Evolutionary conservation across 2,888 invertebrate species (phyloP).

Genomic region (Drosophila mayaguana): DNA sequence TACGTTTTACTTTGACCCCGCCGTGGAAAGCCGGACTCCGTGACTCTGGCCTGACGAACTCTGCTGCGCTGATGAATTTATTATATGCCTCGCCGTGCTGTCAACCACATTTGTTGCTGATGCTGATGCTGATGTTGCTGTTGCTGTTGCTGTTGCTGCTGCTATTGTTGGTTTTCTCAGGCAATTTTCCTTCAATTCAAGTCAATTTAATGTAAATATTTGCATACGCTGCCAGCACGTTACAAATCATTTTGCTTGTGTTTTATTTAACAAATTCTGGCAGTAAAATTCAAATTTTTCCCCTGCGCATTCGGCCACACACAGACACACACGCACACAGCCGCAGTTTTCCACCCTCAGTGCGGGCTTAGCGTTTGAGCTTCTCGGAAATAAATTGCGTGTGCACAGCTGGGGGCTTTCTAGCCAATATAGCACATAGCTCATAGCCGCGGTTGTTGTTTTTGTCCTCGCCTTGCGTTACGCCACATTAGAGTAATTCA

Average conservation of each 20-base stretch:
- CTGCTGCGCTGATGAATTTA: conserved; percentile 72
- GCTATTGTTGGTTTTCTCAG: conserved; percentile 55
- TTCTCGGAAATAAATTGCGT: conserved; percentile 24
- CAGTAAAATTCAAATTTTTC: conserved; percentile 59
- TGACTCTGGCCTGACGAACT: conserved; percentile 48
- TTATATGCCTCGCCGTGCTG: conserved; percentile 54
- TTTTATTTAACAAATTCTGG: conserved; percentile 19
- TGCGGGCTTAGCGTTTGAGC: conserved; percentile 12
- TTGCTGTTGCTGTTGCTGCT: conserved; percentile 11
- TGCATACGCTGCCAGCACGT: conserved; percentile 26
- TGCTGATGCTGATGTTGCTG: neutral
- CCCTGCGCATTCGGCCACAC: conserved; percentile 7
- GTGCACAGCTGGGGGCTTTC: conserved; percentile 21
- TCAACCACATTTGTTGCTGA: conserved; percentile 35
- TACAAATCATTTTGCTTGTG: conserved; percentile 44
- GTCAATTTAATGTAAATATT: conserved; percentile 69
- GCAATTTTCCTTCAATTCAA: conserved; percentile 58
- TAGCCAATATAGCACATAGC: conserved; percentile 3
- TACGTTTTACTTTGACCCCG: conserved; percentile 78
- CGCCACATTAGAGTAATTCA: conserved; percentile 42
- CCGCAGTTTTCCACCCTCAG: conserved; percentile 12
- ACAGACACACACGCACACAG: conserved; percentile 5
- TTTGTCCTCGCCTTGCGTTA: conserved; percentile 15
- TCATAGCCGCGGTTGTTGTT: neutral
- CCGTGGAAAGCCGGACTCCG: conserved; percentile 66